A percentile compares a stretch with the other conserved stretches of the same genome.
Conservation (phyloP, 2,888 invertebrate species). For the Achlya flavicornis region DNA sequence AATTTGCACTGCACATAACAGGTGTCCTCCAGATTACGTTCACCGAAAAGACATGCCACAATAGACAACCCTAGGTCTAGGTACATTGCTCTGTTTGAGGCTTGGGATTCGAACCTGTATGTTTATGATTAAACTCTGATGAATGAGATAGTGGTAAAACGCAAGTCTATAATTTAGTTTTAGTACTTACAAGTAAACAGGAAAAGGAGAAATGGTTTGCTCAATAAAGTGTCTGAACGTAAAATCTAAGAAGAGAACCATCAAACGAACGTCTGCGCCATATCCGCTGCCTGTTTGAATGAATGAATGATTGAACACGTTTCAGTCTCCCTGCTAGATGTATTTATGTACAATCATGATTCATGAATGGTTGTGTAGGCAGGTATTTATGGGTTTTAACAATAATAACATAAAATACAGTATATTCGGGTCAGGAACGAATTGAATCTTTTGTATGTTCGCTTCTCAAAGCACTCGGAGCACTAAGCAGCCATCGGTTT, state of each 20-base stretch:
- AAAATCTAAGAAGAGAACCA: not conserved
- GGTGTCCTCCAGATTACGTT: too few species aligned
- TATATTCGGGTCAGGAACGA: constrained; percentile 65
- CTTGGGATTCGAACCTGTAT: too few species aligned
- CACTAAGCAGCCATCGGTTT: constrained; percentile 48
- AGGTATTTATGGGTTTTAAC: constrained; percentile 24
- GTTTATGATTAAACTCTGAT: too few species aligned
- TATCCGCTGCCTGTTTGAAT: not conserved
- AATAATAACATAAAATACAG: constrained; percentile 30
- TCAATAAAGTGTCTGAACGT: not conserved
- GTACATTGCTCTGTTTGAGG: too few species aligned
- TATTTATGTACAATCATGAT: constrained; percentile 11
- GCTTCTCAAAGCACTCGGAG: constrained; percentile 43
- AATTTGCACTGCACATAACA: too few species aligned
- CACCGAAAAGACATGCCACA: too few species aligned
- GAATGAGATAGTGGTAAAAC: too few species aligned
- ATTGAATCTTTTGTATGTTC: constrained; percentile 60
- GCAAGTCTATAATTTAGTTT: too few species aligned
- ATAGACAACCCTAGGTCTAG: too few species aligned
- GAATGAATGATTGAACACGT: constrained; percentile 1
- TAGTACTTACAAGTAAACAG: not conserved
- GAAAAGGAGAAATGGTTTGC: constrained; percentile 9
- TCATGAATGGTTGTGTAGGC: constrained; percentile 4
- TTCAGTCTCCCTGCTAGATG: not conserved
- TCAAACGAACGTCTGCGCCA: not conserved